Evolutionary conservation across 2,888 invertebrate species (phyloP).

Genomic region (Diplolepis rosae): DNA sequence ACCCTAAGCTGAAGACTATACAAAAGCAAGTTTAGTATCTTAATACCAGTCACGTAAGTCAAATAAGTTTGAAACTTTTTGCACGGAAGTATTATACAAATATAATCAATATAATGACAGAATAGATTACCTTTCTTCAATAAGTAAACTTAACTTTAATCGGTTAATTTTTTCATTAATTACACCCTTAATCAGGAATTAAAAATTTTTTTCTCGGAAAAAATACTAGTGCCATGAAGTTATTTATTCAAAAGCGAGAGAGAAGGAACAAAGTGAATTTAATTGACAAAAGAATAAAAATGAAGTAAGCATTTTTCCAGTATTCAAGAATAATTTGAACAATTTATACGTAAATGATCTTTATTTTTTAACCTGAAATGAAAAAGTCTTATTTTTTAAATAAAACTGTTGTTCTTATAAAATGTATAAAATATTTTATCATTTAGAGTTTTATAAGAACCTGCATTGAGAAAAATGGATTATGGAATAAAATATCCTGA

Average conservation of each 20-base stretch:
- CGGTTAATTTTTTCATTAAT: neutral
- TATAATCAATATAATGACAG: neutral
- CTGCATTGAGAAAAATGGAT: no score
- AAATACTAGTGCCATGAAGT: neutral
- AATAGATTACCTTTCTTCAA: neutral
- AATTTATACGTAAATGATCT: neutral
- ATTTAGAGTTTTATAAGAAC: no score
- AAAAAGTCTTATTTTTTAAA: no score
- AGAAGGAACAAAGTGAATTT: neutral
- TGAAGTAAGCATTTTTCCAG: neutral
- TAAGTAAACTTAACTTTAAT: neutral
- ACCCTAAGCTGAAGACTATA: neutral
- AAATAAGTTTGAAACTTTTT: conserved; percentile 12
- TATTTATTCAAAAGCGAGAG: neutral
- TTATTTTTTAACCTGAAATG: no score
- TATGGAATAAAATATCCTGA: no score
- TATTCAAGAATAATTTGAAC: neutral
- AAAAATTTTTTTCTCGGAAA: neutral
- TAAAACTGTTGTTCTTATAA: no score
- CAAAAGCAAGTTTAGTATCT: conserved; percentile 4
- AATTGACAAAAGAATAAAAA: neutral
- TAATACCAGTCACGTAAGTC: conserved; percentile 24
- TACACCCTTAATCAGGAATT: neutral
- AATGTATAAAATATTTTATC: no score
- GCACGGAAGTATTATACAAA: neutral